phyloP scores from a whole-genome alignment of 2,113 vertebrate genomes.

The Oxyruncus cristatus region DNA sequence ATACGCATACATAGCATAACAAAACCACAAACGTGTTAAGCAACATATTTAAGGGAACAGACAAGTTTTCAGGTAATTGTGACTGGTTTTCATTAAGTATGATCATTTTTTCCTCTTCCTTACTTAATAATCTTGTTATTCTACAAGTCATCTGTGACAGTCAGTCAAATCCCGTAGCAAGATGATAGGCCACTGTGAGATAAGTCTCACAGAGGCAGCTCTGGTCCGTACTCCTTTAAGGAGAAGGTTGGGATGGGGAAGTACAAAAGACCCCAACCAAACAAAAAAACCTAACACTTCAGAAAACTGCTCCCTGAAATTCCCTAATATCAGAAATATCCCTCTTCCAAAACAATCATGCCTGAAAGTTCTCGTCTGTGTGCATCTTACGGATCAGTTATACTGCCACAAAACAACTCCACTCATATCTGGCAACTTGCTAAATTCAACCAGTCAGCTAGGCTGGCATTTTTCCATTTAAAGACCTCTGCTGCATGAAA shows the following conservation, averaged over 20 bases:
- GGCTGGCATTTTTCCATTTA: background rate
- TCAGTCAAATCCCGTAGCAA: background rate
- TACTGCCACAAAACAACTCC: background rate
- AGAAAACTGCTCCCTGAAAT: background rate
- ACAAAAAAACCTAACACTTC: background rate
- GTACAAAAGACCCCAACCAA: background rate
- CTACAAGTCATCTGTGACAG: background rate
- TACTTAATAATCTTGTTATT: background rate
- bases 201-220: background rate
- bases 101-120: background rate
- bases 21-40: background rate
- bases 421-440: background rate
- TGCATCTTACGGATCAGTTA: background rate
- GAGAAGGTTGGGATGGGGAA: too few relatives aligned
- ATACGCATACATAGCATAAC: background rate
- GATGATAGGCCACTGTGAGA: background rate
- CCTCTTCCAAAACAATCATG: background rate
- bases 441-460: slow-evolving; percentile 20
- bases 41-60: background rate
- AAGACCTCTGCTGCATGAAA: slow-evolving; percentile 8
- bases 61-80: background rate
- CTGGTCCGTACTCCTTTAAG: background rate
- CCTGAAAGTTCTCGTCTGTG: background rate
- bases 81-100: background rate
- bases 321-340: background rate